Base-by-base conservation (phyloP, 2,888 invertebrate species). In the Lampropteryx suffumata region DNA sequence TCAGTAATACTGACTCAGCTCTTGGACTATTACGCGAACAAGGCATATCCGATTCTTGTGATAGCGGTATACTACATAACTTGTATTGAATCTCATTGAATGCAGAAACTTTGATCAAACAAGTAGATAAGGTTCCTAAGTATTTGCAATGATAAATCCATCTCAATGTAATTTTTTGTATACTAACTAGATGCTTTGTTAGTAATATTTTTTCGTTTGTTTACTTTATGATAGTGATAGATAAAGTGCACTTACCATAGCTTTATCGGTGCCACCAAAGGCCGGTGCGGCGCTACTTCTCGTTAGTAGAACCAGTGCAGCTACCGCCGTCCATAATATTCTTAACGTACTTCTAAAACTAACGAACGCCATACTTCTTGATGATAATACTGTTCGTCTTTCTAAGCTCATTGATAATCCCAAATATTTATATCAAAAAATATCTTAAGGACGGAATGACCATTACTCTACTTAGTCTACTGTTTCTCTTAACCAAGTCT, bases 251-350 rank as follows among this genome's bases (percentile, higher is more conserved):
- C 90, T 84, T 64, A 90, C 90, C 87, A 86, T 90, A 17, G 90
- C 90, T 55, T 79, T 86, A 57, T 87, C 85, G 10, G 89, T 80
- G 46, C 71, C 74, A 7, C 83, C 87, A 64, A 84, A 84, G 60
- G 84, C 63, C 9, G 90, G 90, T 30, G 90, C 90, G 9, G 88
- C 89, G 55, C 85, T 81, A 52, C 79, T 80, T 60, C 78, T 79
- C 37, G 79, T 79, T 11, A 86, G 67, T 55, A 82, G 75, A 37
- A 82, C 76, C 60, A 87, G 63, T 11, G 79, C 71, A 37, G 71
- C 75, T 53, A 69, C 67, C 62, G 65, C 65, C 61, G 77, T 76
- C 81, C 82, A 81, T 40, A 82, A 49, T 71, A 84, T 73, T 73
- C 85, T 78, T 68, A 87, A 65, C 60, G 81, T 81, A 65, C 73